Percentiles rank a stretch among this genome's conserved stretches.
phyloP scores from a whole-genome alignment of 2,113 vertebrate genomes.

The Bothrops jararaca region DNA sequence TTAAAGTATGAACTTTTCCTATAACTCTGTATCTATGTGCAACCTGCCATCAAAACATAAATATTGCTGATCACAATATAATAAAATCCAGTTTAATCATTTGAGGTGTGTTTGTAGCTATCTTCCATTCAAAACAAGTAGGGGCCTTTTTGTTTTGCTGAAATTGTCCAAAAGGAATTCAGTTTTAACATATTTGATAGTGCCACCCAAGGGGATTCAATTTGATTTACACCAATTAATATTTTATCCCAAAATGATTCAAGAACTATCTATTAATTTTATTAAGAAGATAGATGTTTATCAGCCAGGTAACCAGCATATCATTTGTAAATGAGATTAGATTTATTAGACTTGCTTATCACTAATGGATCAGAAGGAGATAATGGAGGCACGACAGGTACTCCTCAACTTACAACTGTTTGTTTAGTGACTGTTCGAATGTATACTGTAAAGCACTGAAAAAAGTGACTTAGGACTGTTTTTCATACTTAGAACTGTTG shows the following conservation, averaged over 20 bases:
- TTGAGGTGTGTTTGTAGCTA: background rate
- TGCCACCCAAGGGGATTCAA: background rate
- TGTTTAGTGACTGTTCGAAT: background rate
- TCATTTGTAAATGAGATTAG: background rate
- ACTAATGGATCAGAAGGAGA: background rate
- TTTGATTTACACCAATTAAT: background rate
- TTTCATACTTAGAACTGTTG: background rate
- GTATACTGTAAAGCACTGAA: background rate
- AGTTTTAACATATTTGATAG: background rate
- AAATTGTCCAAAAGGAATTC: background rate
- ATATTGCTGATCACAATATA: background rate
- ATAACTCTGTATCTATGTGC: background rate
- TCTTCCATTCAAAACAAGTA: background rate
- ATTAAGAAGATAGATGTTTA: background rate
- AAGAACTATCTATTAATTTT: background rate
- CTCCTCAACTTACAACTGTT: background rate
- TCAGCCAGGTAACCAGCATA: background rate
- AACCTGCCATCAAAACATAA: background rate
- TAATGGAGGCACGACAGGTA: background rate
- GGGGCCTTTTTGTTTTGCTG: background rate
- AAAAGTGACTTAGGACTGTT: background rate
- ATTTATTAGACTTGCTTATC: background rate
- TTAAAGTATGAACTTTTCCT: background rate
- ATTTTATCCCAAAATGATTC: background rate
- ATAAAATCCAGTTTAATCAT: background rate